These are phyloP conservation scores for Kryptolebias ocellatus DNA, from an alignment of 2,797 vertebrate genomes.

Conservation along the genomic window DNA sequence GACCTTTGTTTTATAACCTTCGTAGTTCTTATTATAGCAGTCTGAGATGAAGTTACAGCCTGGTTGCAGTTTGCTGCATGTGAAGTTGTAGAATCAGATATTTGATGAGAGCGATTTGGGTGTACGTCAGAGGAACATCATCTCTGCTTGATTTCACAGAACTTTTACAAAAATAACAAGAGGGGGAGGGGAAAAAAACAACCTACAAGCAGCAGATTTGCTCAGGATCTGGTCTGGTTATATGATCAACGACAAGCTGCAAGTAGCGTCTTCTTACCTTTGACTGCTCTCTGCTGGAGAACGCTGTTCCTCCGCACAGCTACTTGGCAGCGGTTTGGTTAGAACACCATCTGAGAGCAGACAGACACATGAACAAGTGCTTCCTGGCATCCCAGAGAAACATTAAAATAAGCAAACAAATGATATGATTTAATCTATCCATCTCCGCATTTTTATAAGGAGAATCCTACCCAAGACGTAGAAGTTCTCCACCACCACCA, in stretches of 20 bases:
- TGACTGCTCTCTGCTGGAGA: constrained; percentile 55
- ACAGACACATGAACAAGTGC: constrained; percentile 15
- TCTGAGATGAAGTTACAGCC: background rate
- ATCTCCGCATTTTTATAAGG: background rate
- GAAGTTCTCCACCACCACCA: constrained; percentile 53
- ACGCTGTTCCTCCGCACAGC: background rate
- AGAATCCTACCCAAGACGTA: constrained; percentile 57
- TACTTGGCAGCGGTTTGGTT: constrained; percentile 40
- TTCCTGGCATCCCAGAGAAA: background rate
- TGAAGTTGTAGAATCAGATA: background rate
- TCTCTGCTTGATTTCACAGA: background rate
- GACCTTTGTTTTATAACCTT: background rate
- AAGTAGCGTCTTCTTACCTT: constrained; percentile 50
- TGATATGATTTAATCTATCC: background rate
- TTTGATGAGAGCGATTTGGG: background rate
- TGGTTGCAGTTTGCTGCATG: background rate
- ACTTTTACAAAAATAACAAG: background rate
- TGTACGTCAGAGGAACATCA: constrained; percentile 6
- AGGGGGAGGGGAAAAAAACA: background rate
- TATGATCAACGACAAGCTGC: too few species aligned
- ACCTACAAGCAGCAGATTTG: background rate
- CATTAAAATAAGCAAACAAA: background rate
- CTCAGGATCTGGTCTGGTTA: background rate
- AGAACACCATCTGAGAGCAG: constrained; percentile 64
- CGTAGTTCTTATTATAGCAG: background rate